These are phyloP conservation scores for Ormyrus nitidulus DNA, from an alignment of 2,888 invertebrate genomes.

Conservation along the genomic window DNA sequence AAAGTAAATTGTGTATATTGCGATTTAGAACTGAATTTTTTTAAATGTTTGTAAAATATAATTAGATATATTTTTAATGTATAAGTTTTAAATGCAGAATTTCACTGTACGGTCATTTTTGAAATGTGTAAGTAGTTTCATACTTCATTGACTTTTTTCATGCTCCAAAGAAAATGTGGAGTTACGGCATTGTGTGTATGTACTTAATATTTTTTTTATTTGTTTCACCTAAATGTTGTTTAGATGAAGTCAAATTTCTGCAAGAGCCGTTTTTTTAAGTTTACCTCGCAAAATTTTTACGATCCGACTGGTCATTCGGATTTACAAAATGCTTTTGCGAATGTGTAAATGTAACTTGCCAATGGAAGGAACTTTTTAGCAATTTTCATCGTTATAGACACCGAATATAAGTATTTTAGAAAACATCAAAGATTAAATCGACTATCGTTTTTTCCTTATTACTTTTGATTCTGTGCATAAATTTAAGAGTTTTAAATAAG, in stretches of 20 bases:
- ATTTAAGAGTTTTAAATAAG: slow-evolving; percentile 46
- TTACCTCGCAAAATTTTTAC: slow-evolving; percentile 64
- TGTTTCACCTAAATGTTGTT: slow-evolving; percentile 75
- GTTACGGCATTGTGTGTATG: slow-evolving; percentile 53
- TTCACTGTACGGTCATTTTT: slow-evolving; percentile 53
- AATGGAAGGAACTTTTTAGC: slow-evolving; percentile 54
- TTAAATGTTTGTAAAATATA: slow-evolving; percentile 53
- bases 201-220: slow-evolving; percentile 64
- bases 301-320: slow-evolving; percentile 65
- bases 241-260: slow-evolving; percentile 73
- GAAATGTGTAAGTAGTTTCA: slow-evolving; percentile 52
- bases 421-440: slow-evolving; percentile 33
- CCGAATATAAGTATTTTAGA: slow-evolving; percentile 36
- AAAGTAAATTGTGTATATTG: background rate
- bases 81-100: slow-evolving; percentile 47
- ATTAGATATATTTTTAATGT: slow-evolving; percentile 47
- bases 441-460: slow-evolving; percentile 31
- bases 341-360: slow-evolving; percentile 55
- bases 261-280: slow-evolving; percentile 53
- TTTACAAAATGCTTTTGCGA: slow-evolving; percentile 56
- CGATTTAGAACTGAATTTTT: slow-evolving; percentile 45
- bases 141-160: slow-evolving; percentile 49
- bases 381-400: slow-evolving; percentile 49
- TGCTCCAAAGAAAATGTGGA: slow-evolving; percentile 55
- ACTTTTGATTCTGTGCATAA: slow-evolving; percentile 51